Base-by-base conservation (phyloP, 2,888 invertebrate species). In the Yponomeuta malinellus region DNA sequence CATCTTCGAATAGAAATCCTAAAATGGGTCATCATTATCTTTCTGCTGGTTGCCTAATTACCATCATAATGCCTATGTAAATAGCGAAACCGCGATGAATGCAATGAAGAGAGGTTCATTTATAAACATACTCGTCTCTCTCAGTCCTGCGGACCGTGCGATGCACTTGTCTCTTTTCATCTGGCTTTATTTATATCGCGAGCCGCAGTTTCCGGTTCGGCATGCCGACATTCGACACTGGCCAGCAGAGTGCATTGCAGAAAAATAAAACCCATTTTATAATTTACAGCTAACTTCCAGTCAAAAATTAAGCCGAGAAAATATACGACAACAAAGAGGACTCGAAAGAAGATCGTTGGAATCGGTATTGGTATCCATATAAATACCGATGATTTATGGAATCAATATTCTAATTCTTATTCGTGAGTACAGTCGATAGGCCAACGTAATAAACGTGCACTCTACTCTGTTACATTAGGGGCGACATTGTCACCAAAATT, bases 191-290 rank as follows among this genome's bases (percentile, higher is more conserved):
- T 88, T 90, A 88, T 84, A 85, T 78, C 78, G 73, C 76, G 83
- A 86, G 86, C 82, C 82, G 82, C 79, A 80, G 83, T 84, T 89
- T 91, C 91, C 91, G 89, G 89, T 83, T 78, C 74, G 75, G 78
- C 82, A 84, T 83, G 81, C 83, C 80, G 77, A 74, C 77, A 76
- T 77, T 76, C 74, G 74, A 72, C 73, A 76, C 73, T 78, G 78
- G 52, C 37, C 70, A 68, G 74, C 76, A 75, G 75, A 79, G 78
- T 82, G 81, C 83, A 83, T 75, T 82, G 82, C 81, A 81, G 76
- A 78, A 74, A 81, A 71, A 83, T 81, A 83, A 81, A 80, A 82
- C 81, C 82, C 81, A 76, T 15, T 59, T 59, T 59, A 59, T 15
- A 59, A 59, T 15, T 43, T 43, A 43, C 1, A 8, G 43, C 43